Evolutionary conservation across 2,888 invertebrate genomes (phyloP), one percentile per base, ranked within the genome.

Genomic region (Alsophila aescularia): DNA sequence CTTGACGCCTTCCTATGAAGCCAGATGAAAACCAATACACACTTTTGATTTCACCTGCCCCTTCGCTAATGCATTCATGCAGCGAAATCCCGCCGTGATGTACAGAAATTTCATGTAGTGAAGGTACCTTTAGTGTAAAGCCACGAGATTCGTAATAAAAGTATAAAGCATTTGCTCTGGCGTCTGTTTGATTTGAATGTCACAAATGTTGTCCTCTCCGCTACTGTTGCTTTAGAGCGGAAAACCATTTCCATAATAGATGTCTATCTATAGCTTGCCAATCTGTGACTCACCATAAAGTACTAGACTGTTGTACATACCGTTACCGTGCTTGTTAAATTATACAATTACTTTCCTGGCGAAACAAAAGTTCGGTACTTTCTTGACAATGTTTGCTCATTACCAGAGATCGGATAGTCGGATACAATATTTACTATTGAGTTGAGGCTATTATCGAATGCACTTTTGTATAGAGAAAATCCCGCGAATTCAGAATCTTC

Each of bases 181-280:
- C 40, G 31, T 7, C 32, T 27, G 55, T 51, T 59, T 60, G 64
- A 69, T 51, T 58, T 60, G 64, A 69, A 56, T 52, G 51, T 48
- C 45, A 36, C 47, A 47, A 52, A 61, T 27, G 71, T 67, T 55
- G 67, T 49, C 32, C 31, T 32, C 41, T 9, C 14, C 49, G 40
- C 49, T 67, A 69, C 35, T 41, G 61, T 64, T 55, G 72, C 76
- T 81, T 71, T 74, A 75, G 79, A 85, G 80, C 81, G 81, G 79
- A 82, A 86, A 84, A 81, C 78, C 70, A 75, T 79, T 82, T 78
- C 76, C 79, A 78, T 79, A 77, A 78, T 67, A 67, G 66, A 70
- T 70, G 64, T 66, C n/a, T 64, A 40, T 44, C 40, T 52, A 73
- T 72, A 72, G 70, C 74, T 68, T 75, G 67, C 65, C 64, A 69